These are phyloP conservation scores for Chiroxiphia lanceolata DNA, from an alignment of 2,797 vertebrate genomes.

Conservation along the genomic window DNA sequence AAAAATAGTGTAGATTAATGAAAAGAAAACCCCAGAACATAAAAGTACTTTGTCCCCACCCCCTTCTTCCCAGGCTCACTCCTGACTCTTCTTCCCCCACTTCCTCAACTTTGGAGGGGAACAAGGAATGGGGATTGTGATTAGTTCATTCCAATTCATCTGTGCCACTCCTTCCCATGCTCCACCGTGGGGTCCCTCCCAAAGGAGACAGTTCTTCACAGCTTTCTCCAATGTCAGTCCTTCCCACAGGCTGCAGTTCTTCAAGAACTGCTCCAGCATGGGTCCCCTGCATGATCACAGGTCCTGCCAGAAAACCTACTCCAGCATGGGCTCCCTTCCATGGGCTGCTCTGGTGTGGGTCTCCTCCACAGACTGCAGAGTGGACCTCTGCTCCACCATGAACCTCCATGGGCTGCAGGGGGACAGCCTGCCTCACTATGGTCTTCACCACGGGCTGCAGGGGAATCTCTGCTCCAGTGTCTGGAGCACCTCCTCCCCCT, in stretches of 20 bases:
- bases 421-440: not conserved
- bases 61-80: not conserved
- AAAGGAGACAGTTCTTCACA: not conserved
- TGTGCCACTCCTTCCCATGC: not conserved
- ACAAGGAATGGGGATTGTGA: not conserved
- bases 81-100: not conserved
- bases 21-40: not conserved
- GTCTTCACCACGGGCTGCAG: not conserved
- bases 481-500: not conserved
- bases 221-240: not conserved
- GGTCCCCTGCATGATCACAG: not conserved
- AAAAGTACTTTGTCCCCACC: not conserved
- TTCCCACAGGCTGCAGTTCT: not conserved
- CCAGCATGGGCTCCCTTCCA: not conserved
- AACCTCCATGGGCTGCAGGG: too few relatives aligned
- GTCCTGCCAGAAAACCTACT: not conserved
- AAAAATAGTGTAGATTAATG: not conserved
- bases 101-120: not conserved
- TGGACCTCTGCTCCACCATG: not conserved
- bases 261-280: not conserved
- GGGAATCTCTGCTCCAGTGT: not conserved
- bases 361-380: not conserved
- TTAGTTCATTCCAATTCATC: not conserved
- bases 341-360: not conserved
- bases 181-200: not conserved